Percentiles rank a stretch among this genome's conserved stretches.
phyloP scores from a whole-genome alignment of 2,113 vertebrate species.

The Menidia beryllina region DNA sequence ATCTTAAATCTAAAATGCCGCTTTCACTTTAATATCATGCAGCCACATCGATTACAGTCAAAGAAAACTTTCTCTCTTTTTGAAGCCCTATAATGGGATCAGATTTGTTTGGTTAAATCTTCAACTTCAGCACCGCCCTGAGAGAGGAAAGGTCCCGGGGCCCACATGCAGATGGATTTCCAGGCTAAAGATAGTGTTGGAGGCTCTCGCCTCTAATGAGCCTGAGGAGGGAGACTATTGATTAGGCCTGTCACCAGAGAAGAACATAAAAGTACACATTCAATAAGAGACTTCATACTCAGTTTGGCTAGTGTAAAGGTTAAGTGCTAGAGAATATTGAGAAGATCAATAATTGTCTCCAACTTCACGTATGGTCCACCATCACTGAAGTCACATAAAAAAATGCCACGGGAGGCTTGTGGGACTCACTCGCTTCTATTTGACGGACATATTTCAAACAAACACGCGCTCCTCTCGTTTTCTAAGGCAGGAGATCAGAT shows the following conservation, averaged over 20 bases:
- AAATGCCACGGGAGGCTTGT: slow-evolving; percentile 65
- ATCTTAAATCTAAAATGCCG: no score
- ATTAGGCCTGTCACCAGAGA: slow-evolving; percentile 81
- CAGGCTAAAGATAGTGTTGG: slow-evolving; percentile 49
- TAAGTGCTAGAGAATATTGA: slow-evolving; percentile 85
- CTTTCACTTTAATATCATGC: no score
- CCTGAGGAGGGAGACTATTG: slow-evolving; percentile 75
- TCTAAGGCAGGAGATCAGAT: slow-evolving; percentile 14
- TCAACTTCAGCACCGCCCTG: not conserved
- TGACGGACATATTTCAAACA: slow-evolving; percentile 61
- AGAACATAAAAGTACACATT: slow-evolving; percentile 87
- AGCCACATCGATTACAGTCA: no score
- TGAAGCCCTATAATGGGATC: no score
- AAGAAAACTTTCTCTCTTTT: no score
- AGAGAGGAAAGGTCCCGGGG: not conserved
- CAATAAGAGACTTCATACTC: slow-evolving; percentile 85
- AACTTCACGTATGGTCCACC: slow-evolving; percentile 79
- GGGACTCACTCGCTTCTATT: slow-evolving; percentile 34
- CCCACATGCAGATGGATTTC: slow-evolving; percentile 54
- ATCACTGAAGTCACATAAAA: slow-evolving; percentile 66
- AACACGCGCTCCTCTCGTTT: slow-evolving; percentile 37
- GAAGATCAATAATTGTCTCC: slow-evolving; percentile 83
- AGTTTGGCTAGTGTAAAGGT: slow-evolving; percentile 85
- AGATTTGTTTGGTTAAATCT: not conserved
- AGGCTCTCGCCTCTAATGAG: slow-evolving; percentile 77